These are phyloP conservation scores for Orthonyx spaldingii DNA, from an alignment of 2,113 vertebrate genomes.

Conservation along the genomic window DNA sequence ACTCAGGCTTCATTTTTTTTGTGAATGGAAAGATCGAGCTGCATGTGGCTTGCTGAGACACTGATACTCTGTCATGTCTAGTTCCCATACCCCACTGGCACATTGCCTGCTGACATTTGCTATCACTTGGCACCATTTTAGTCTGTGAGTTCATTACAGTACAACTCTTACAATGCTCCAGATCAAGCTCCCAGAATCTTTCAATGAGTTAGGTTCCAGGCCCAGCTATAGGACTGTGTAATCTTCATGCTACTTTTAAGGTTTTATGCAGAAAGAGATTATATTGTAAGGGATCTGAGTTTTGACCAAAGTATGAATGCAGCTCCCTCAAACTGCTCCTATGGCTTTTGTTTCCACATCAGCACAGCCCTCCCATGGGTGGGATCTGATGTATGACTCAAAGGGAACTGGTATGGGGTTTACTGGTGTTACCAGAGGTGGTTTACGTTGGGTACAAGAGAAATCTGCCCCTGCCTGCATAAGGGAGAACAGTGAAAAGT, in stretches of 20 bases:
- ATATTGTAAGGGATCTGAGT: neutral
- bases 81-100: neutral
- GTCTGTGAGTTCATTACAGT: neutral
- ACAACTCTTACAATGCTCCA: neutral
- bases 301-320: neutral
- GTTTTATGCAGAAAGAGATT: neutral
- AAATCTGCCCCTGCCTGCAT: neutral
- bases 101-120: neutral
- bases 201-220: neutral
- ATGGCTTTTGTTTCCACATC: neutral
- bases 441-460: neutral
- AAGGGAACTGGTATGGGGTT: neutral
- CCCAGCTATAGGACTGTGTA: neutral
- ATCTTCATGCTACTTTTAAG: neutral
- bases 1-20: neutral
- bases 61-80: neutral
- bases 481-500: neutral
- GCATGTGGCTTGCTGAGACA: neutral
- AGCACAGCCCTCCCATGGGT: neutral
- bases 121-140: neutral
- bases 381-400: neutral
- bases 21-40: neutral
- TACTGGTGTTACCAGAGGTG: neutral
- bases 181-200: neutral
- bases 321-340: neutral